phyloP scores from a whole-genome alignment of 2,888 invertebrate species.

The Dimorphilus gyrociliatus region DNA sequence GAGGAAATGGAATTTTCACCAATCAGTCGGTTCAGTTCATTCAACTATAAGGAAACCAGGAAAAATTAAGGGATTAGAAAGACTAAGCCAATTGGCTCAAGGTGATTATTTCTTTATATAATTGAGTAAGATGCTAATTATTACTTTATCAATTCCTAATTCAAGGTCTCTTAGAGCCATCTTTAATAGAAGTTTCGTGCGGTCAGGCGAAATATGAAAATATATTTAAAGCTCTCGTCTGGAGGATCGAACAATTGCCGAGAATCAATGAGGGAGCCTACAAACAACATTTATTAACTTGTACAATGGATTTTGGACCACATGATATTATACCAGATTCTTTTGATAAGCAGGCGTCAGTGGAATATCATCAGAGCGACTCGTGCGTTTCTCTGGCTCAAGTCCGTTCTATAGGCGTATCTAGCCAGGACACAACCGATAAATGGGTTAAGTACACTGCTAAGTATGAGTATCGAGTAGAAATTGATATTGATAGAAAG shows the following conservation, averaged over 20 bases:
- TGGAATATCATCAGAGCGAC: slow-evolving; percentile 92
- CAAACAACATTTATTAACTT: slow-evolving; percentile 86
- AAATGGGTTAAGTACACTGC: slow-evolving; percentile 93
- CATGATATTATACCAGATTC: slow-evolving; percentile 93
- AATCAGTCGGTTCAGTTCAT: slow-evolving; percentile 90
- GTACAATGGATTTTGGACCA: slow-evolving; percentile 81
- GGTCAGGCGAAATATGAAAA: slow-evolving; percentile 95
- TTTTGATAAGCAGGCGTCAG: slow-evolving; percentile 67
- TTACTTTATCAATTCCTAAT: neutral
- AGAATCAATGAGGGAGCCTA: slow-evolving; percentile 99
- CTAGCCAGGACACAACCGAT: slow-evolving; percentile 62
- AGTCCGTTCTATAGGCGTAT: slow-evolving; percentile 58
- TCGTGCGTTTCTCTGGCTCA: slow-evolving; percentile 76
- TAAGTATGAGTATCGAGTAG: slow-evolving; percentile 50
- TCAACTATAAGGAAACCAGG: slow-evolving; percentile 52
- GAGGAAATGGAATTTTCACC: too few species aligned
- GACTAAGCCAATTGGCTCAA: slow-evolving; percentile 35
- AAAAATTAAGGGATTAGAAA: slow-evolving; percentile 42
- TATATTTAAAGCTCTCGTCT: slow-evolving; percentile 87
- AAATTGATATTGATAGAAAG: too few species aligned
- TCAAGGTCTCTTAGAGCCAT: slow-evolving; percentile 21
- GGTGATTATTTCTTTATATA: too few species aligned
- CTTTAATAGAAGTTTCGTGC: slow-evolving; percentile 49
- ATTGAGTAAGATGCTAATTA: slow-evolving; percentile 1
- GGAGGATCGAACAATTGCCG: slow-evolving; percentile 90